Base-by-base conservation (phyloP, 2,888 invertebrate genomes). In the Euclidia mi region DNA sequence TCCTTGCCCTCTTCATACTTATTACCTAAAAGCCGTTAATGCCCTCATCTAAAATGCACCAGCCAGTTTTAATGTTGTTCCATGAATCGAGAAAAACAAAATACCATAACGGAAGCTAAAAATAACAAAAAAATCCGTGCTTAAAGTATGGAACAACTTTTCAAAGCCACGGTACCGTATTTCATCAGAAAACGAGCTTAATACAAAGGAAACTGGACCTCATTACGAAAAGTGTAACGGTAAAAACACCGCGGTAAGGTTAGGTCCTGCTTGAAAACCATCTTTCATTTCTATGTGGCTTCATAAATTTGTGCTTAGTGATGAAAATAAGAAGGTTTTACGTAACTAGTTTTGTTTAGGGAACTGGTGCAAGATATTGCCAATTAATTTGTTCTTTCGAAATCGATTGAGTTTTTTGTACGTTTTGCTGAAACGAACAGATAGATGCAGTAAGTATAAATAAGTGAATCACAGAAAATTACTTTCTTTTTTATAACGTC, bases 261-360 rank as follows among this genome's bases (percentile, higher is more conserved):
- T 6, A 7, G 12, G 6, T 11, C 29, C 4, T 17, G 43, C 17
- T 31, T 44, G 7, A 44, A n/a, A 44, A 14, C 15, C 35, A 35
- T 20, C 32, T 18, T 32, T 18, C 32, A 34, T 20, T 32, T 12
- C 17, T 44, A 32, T 34, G 18, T 18, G 11, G 31, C 31, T 31
- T 31, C 31, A 43, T 34, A 44, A 44, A 44, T 44, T 44, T 10
- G 12, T 12, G 44, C 32, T 12, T 31, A 35, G 34, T 32, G 18
- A 7, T 44, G 7, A 34, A 34, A 44, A 34, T 20, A 12, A 18
- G 11, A 18, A 7, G 17, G 12, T 17, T 44, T 18, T 12, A 20
- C 10, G n/a, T 15, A 38, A n/a, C 18, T n/a, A 38, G 3, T 15
- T 4, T 35, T 2, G n/a, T 18, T 18, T 3, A 38, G 37, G 11